These are phyloP conservation scores for Melierax canorus DNA, from an alignment of 2,113 vertebrate genomes.

Conservation along the genomic window DNA sequence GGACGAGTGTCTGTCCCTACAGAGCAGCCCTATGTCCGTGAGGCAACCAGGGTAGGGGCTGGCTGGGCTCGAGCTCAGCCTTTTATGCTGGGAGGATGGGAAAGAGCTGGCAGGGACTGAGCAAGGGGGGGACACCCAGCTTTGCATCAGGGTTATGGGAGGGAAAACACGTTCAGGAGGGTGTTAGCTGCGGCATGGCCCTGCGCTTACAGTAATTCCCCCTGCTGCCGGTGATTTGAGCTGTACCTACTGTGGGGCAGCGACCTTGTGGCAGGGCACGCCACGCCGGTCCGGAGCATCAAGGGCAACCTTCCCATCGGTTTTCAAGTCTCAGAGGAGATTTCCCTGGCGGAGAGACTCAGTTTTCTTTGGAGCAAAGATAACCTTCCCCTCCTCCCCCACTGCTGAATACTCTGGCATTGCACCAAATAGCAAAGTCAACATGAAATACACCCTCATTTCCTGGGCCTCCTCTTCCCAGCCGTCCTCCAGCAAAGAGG, in stretches of 20 bases:
- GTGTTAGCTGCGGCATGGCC: neutral
- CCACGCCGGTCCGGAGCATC: rapidly evolving
- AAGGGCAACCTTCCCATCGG: rapidly evolving
- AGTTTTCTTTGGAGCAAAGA: neutral
- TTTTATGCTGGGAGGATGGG: neutral
- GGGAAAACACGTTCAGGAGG: neutral
- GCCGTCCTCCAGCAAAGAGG: neutral
- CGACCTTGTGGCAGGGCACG: rapidly evolving
- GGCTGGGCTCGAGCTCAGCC: neutral
- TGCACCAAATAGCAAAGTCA: neutral
- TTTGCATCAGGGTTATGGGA: neutral
- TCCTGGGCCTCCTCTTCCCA: conserved; percentile 3
- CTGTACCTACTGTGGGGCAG: neutral
- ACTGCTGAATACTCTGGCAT: neutral
- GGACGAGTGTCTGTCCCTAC: neutral
- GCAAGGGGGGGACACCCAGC: neutral
- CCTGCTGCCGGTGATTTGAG: neutral
- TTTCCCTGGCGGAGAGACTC: neutral
- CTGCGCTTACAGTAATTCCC: neutral
- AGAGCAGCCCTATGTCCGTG: rapidly evolving
- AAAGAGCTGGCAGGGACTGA: neutral
- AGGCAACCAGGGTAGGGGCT: neutral
- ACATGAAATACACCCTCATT: conserved; percentile 33
- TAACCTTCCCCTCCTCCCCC: neutral
- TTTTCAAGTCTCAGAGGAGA: neutral